A percentile compares a stretch with the other conserved stretches of the same genome.
Evolutionary conservation across 2,888 invertebrate species (phyloP).

Genomic region (Eupithecia subfuscata): DNA sequence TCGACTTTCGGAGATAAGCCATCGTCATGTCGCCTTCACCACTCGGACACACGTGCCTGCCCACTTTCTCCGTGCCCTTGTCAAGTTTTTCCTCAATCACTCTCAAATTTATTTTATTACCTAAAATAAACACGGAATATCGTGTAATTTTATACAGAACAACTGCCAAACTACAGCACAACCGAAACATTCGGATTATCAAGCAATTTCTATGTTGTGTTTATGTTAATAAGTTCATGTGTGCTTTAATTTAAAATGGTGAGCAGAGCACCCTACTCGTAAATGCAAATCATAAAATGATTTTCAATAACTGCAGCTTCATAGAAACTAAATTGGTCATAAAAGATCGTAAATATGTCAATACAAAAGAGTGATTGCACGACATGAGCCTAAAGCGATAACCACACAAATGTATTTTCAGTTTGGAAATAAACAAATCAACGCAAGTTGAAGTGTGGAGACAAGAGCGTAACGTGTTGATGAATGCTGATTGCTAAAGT

Average conservation of each 20-base stretch:
- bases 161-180: slow-evolving; percentile 3
- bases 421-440: slow-evolving; percentile 77
- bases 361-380: slow-evolving; percentile 58
- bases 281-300: neutral
- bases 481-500: slow-evolving; percentile 83
- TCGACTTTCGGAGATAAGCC: slow-evolving; percentile 74
- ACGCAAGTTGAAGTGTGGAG: slow-evolving; percentile 65
- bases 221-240: slow-evolving; percentile 5
- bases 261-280: neutral
- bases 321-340: slow-evolving; percentile 7
- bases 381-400: slow-evolving; percentile 47
- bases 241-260: neutral
- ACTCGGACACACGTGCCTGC: slow-evolving; percentile 57
- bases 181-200: neutral
- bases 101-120: slow-evolving; percentile 21
- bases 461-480: slow-evolving; percentile 78
- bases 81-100: slow-evolving; percentile 46
- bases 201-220: slow-evolving; percentile 3
- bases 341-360: slow-evolving; percentile 54
- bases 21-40: slow-evolving; percentile 66
- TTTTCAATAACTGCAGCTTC: slow-evolving; percentile 19
- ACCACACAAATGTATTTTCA: slow-evolving; percentile 68
- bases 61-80: slow-evolving; percentile 55
- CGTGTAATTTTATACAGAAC: slow-evolving; percentile 20
- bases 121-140: slow-evolving; percentile 29